Conservation (phyloP, 2,888 invertebrate genomes). For the Papilio elwesi region DNA sequence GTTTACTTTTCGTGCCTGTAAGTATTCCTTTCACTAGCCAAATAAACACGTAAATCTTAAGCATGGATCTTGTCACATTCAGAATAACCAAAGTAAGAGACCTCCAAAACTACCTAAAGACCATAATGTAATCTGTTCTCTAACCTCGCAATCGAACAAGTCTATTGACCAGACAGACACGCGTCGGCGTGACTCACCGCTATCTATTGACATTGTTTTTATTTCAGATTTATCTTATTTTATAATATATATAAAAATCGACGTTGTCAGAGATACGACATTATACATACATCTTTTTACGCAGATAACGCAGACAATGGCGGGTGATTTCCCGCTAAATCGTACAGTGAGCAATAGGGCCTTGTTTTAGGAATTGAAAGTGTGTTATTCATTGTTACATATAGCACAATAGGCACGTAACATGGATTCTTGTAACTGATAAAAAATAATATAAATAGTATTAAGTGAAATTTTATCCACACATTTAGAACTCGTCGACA, state of each 20-base stretch:
- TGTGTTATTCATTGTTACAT: not conserved
- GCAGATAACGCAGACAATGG: constrained; percentile 24
- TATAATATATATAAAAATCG: constrained; percentile 7
- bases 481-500: no score
- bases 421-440: not conserved
- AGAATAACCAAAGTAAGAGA: no score
- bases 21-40: no score
- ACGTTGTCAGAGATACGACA: not conserved
- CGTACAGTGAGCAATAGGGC: constrained; percentile 4
- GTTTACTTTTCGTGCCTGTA: no score
- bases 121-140: not conserved
- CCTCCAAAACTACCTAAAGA: not conserved
- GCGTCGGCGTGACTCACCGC: not conserved
- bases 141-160: not conserved
- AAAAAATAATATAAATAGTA: no score
- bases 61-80: no score
- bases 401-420: not conserved
- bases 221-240: constrained; percentile 29
- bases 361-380: constrained; percentile 22
- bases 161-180: constrained; percentile 10
- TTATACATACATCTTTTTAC: constrained; percentile 18
- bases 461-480: no score
- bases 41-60: no score
- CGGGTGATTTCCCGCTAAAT: constrained; percentile 1
- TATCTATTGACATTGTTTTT: constrained; percentile 28